Percentiles rank a stretch among this genome's conserved stretches.
Evolutionary conservation across 2,888 invertebrate species (phyloP).

Genomic region (Bruchidius siliquastri): DNA sequence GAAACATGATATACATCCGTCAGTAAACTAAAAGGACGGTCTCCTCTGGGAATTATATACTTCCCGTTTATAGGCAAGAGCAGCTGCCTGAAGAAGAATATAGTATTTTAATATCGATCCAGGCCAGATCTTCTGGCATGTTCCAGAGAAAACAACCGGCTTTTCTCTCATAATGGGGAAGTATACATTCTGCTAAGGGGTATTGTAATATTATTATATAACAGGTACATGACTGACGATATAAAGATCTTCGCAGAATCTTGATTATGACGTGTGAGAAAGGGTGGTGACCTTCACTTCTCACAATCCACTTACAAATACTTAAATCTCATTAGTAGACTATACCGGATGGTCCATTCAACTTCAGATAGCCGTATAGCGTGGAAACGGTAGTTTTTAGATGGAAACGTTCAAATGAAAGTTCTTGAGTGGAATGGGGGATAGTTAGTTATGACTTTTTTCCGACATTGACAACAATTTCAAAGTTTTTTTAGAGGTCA

Average conservation of each 20-base stretch:
- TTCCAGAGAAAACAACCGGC: neutral
- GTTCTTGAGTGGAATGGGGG: too few relatives aligned
- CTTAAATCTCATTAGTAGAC: too few relatives aligned
- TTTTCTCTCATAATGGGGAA: neutral
- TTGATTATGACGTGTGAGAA: too few relatives aligned
- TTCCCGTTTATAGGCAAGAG: neutral
- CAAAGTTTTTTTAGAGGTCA: too few relatives aligned
- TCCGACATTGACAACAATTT: too few relatives aligned
- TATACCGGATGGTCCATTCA: too few relatives aligned
- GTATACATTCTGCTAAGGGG: neutral
- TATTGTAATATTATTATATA: neutral
- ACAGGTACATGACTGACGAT: neutral
- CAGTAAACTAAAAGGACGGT: neutral
- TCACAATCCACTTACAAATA: too few relatives aligned
- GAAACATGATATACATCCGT: neutral
- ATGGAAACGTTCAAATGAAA: too few relatives aligned
- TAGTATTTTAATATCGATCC: neutral
- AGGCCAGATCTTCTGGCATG: neutral
- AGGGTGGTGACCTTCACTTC: too few relatives aligned
- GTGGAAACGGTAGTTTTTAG: too few relatives aligned
- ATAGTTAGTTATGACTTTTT: too few relatives aligned
- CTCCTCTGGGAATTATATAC: neutral
- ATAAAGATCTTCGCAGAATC: neutral
- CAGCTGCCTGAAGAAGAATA: neutral
- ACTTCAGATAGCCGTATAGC: too few relatives aligned